phyloP scores from a whole-genome alignment of 2,113 vertebrate genomes.

The Microcebus tavaratra region DNA sequence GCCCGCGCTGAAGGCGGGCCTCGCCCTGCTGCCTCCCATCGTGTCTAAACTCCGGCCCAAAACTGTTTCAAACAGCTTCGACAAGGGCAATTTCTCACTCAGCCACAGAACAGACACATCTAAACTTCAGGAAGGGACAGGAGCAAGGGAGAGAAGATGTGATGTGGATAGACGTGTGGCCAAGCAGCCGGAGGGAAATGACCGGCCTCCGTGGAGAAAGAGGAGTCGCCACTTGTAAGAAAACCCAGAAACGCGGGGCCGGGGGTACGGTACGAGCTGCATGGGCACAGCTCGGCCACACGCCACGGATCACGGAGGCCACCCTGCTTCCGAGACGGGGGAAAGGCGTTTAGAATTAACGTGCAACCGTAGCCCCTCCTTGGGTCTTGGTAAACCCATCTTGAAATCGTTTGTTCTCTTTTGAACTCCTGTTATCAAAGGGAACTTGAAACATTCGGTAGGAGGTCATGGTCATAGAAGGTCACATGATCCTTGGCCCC shows the following conservation, averaged over 20 bases:
- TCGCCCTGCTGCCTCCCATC: accelerated
- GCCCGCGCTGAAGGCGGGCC: accelerated
- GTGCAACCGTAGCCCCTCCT: background rate
- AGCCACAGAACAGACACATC: background rate
- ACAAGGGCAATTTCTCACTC: background rate
- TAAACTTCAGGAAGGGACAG: background rate
- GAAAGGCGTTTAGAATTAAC: background rate
- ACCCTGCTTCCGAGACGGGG: background rate
- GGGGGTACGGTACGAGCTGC: background rate
- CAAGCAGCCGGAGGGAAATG: background rate
- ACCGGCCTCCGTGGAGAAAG: background rate
- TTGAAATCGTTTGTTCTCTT: background rate
- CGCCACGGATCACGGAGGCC: background rate
- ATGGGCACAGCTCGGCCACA: background rate
- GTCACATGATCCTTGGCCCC: background rate
- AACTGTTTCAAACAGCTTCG: background rate
- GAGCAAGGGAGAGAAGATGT: background rate
- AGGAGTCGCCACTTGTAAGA: background rate
- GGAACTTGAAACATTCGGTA: background rate
- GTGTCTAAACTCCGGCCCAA: background rate
- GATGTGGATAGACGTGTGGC: background rate
- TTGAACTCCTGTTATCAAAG: slow-evolving; percentile 12
- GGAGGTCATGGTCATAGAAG: background rate
- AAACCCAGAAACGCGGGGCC: accelerated
- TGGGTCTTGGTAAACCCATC: background rate